phyloP scores from a whole-genome alignment of 2,797 vertebrate species.

The Malurus splendens region DNA sequence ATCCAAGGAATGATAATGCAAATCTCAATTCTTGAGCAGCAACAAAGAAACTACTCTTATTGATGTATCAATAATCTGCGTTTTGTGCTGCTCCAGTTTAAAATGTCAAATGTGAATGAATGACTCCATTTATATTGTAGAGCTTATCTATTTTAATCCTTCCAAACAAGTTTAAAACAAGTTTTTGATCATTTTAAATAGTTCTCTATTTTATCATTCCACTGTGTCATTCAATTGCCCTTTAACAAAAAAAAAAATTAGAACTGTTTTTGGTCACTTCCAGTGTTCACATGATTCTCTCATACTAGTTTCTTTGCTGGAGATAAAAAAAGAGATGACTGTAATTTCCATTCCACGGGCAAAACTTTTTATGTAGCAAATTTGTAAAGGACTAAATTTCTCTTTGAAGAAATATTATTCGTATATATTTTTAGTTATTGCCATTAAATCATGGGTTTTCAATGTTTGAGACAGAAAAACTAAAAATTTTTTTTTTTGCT shows the following conservation, averaged over 20 bases:
- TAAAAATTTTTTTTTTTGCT: not conserved
- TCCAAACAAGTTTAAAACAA: constrained; percentile 15
- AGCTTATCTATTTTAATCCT: constrained; percentile 11
- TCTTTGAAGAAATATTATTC: not conserved
- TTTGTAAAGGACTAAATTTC: not conserved
- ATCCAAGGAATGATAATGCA: not conserved
- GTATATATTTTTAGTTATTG: not conserved
- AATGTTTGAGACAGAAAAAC: not conserved
- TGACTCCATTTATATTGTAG: not conserved
- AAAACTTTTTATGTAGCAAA: not conserved
- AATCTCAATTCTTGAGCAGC: not conserved
- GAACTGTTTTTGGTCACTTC: not conserved
- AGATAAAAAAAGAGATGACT: not conserved
- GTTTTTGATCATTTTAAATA: constrained; percentile 10
- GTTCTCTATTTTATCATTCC: not conserved
- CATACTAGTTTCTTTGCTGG: not conserved
- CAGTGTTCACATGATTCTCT: not conserved
- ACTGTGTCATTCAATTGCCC: not conserved
- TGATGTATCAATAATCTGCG: not conserved
- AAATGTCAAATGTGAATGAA: constrained; percentile 45
- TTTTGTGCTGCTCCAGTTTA: constrained; percentile 4
- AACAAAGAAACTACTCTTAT: not conserved
- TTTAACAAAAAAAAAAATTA: not conserved
- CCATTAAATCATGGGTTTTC: not conserved
- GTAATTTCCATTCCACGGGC: not conserved